Base-by-base conservation (phyloP, 2,113 vertebrate genomes). In the Tamias sibiricus region DNA sequence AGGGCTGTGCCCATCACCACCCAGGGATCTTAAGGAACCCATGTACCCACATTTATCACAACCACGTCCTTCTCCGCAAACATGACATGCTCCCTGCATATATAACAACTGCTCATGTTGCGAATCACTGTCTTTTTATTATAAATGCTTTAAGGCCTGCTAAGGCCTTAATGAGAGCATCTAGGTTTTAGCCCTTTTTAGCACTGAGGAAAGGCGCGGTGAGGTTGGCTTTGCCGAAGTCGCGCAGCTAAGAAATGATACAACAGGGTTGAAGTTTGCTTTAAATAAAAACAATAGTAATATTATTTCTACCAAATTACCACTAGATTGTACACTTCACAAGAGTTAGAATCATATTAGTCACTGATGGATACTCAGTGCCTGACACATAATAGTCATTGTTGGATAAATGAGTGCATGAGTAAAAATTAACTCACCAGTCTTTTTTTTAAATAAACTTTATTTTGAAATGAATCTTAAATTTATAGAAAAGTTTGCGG, bases 391-490 rank as follows among this genome's bases (percentile, higher is more conserved):
- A 84, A 47, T 49, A 88, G 79, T 37, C 42, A 59, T 66, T 30
- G 44, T 35, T 82, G 57, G 86, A 47, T 54, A 76, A 80, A 95
- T 88, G 66, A 79, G 86, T 20, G 0, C 49, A 69, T 81, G 3
- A 71, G n/a, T 16, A 87, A 44, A 87, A 91, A 83, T 72, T 93
- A 69, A 75, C 54, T 72, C 68, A 89, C 24, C 30, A 76, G 44
- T 91, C 20, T 69, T 69, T 89, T 68, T 2, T 49, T 49, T n/a
- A n/a, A 79, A 57, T 9, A 87, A 68, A 62, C 37, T 88, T 57
- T 49, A 71, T 77, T 93, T 91, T 71, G 32, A 13, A 68, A 37
- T 90, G 89, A 86, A 82, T 66, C 95, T 94, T 92, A 57, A 20
- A 26, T 86, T 79, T 77, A 82, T 9, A 72, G 69, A 66, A 89